Base-by-base conservation (phyloP, 2,888 invertebrate species). In the Agonopterix arenella region DNA sequence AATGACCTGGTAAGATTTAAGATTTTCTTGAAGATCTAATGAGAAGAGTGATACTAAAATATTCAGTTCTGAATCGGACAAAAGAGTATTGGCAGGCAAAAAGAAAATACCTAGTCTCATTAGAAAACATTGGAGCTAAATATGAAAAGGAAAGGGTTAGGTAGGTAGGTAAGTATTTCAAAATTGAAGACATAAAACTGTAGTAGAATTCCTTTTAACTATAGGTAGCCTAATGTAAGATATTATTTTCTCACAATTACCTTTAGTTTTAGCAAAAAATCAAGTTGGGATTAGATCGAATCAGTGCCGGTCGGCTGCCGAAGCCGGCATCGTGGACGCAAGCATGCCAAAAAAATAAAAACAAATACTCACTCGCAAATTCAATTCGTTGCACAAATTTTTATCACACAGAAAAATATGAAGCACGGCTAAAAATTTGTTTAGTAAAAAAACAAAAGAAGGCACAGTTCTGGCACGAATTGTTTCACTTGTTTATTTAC, bases 401-500 rank as follows among this genome's bases (percentile, higher is more conserved):
- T 46, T 40, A 66, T 65, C 63, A 66, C 75, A 73, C 70, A 64
- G 53, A 45, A 44, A 52, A 55, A 50, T 47, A 47, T 52, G 44
- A 55, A 54, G 56, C 58, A 57, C 55, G 57, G 53, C 56, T 51
- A 43, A 53, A 51, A 38, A 42, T 36, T 55, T 52, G 9, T 18
- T 11, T 11, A 28, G n/a, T 11, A 42, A 7, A 47, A 37, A 45
- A 45, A 46, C 9, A 58, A 56, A 64, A 60, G 60, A 64, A 57
- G 56, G 56, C 58, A 55, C 55, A 53, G 51, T 58, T 67, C 71
- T 64, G 60, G 68, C 71, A 76, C 84, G 67, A 70, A 64, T 66
- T 64, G 66, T 58, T 66, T 73, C 84, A 84, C 81, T 84, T 81
- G 78, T 82, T 82, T 85, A 79, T 82, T 84, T 84, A 81, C 82